Base-by-base conservation (phyloP, 1,140 invertebrate species). In the Scaptodrosophila lebanonensis region DNA sequence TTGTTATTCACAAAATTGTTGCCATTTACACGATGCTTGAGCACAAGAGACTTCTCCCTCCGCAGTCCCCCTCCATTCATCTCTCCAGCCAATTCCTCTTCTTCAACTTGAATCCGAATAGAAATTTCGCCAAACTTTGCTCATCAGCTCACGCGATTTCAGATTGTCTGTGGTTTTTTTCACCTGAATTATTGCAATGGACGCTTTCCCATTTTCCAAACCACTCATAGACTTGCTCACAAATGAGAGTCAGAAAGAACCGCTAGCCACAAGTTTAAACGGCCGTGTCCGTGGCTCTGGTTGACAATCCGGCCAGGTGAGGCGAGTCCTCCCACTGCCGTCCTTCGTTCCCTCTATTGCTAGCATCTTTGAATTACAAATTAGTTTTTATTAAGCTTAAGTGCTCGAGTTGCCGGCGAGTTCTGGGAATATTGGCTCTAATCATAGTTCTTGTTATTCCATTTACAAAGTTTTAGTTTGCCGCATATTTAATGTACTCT, bases 131-230 rank as follows among this genome's bases (percentile, higher is more conserved):
- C 45, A 56, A 75, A 75, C 53, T 75, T 75, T 75, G 67, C 71
- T 70, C 71, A 76, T 75, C 71, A 76, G 66, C 66, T 63, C 61
- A 48, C 45, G 61, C 66, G 69, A 75, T 75, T 66, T 52, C 66
- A 75, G 66, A 70, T 73, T 69, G 70, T 75, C 71, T 69, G 66
- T 50, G 56, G 53, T 38, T 63, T 16, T 15, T 33, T n/a, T 27
- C 25, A 29, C 62, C 40, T 25, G 62, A 65, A 49, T 65, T 65
- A 66, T 66, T n/a, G n/a, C n/a, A n/a, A n/a, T 40, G 61, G 27
- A 36, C 42, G n/a, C 6, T 27, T 22, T 35, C 36, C 30, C 7
- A 39, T n/a, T n/a, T 22, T 25, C 30, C 33, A 3, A 7, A n/a
- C n/a, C 7, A 2, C 20, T 13, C 15, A 11, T 11, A 27, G 12